Evolutionary conservation across 2,888 invertebrate genomes (phyloP), one percentile per base, ranked within the genome.

Genomic region (Tachina grossa): DNA sequence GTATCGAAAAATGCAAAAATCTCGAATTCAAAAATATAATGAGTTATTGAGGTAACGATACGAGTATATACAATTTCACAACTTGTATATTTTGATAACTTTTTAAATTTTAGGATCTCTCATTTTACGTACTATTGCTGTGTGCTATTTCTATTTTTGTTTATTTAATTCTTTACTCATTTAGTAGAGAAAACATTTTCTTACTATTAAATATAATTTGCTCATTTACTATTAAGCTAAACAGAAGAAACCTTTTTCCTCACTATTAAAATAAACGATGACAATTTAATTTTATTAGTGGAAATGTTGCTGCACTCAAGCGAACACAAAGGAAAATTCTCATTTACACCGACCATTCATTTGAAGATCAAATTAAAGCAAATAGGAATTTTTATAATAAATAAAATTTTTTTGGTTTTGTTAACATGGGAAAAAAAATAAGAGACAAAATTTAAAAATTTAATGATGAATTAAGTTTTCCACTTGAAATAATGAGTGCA

Each of bases 191-290:
- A 49, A 49, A 0, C 4, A 49, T 49, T n/a, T 49, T 49, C 5
- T 14, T 14, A 49, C 14, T 49, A 63, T 19, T 49, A 5, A 74
- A 6, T 59, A n/a, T 63, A 31, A 65, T 65, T n/a, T 57, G 39
- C n/a, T 65, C 71, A 72, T 57, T 31, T 57, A 49, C 49, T 68
- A 43, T 75, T 75, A 69, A 74, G 69, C 14, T 68, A 47, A 49
- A 72, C 61, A 55, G 41, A 19, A 71, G 47, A 55, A 76, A 19
- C 55, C 49, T 72, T 68, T 78, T 74, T 31, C 63, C 72, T 68
- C 74, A 69, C 63, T 22, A 84, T 84, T 79, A 79, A 79, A 84
- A 84, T 31, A 75, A 75, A 79, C 75, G 69, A 57, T 53, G 59
- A 77, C 39, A 72, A 66, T 43, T 75, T 65, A 8, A 45, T 77